Base-by-base conservation (phyloP, 2,797 vertebrate species). In the Kryptopterus vitreolus region DNA sequence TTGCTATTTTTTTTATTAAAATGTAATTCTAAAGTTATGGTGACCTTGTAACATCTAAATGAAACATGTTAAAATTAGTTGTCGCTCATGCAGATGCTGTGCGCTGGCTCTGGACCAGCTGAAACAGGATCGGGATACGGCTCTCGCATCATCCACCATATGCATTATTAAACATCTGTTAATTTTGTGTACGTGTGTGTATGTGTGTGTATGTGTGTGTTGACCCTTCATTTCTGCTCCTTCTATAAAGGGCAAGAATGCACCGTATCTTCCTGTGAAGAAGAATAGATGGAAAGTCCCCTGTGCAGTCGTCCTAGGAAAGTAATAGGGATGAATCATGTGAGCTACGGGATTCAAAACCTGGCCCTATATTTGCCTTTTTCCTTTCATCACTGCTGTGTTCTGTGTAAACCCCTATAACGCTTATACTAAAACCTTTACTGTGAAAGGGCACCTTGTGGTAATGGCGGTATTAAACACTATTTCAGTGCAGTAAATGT, bases 141-240 rank as follows among this genome's bases (percentile, higher is more conserved):
- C 50, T 52, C 58, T 29, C 71, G 38, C 8, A 46, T 65, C 22
- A 74, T 59, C 20, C 55, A 29, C 76, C 29, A 72, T 61, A 80
- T 80, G 73, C 69, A 86, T 82, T 78, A 85, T 77, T 80, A 69
- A 85, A 81, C 71, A 78, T 38, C 38, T 15, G 31, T 58, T 77
- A 55, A 43, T 43, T 43, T 43, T 43, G n/a, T n/a, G n/a, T n/a
- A n/a, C n/a, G n/a, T n/a, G n/a, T n/a, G n/a, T n/a, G n/a, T n/a
- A n/a, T n/a, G n/a, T n/a, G n/a, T n/a, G n/a, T n/a, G n/a, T n/a
- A n/a, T 43, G 38, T 43, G 81, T 77, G n/a, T 89, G 88, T 75
- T 92, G 90, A 11, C 48, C 61, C 16, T 55, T 58, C 80, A 77
- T 73, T 75, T 69, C 53, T 81, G 77, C 63, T 78, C 33, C 70